Percentiles rank a stretch among this genome's conserved stretches.
phyloP scores from a whole-genome alignment of 2,888 invertebrate genomes.

The Entomobrya multifasciata region DNA sequence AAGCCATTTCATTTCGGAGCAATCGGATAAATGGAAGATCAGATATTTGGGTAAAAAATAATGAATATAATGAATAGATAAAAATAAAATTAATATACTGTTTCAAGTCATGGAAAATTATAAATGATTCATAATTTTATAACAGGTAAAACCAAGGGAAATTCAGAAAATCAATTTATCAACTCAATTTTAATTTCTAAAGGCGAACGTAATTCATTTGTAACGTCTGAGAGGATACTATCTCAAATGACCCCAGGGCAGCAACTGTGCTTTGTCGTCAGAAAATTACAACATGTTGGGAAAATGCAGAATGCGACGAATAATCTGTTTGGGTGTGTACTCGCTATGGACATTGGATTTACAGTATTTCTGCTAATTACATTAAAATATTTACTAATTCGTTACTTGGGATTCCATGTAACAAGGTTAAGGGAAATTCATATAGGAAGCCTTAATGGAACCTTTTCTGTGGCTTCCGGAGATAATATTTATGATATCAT shows the following conservation, averaged over 20 bases:
- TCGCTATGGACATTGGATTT: slow-evolving; percentile 56
- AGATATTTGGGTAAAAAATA: slow-evolving; percentile 49
- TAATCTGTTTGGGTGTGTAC: slow-evolving; percentile 46
- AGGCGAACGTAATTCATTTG: neutral
- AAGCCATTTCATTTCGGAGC: slow-evolving; percentile 3
- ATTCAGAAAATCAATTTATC: neutral
- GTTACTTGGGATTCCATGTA: slow-evolving; percentile 8
- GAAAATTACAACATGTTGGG: slow-evolving; percentile 48
- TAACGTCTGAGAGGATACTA: neutral
- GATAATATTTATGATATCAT: neutral
- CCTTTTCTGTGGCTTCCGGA: neutral
- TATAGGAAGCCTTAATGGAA: neutral
- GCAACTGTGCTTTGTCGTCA: slow-evolving; percentile 50
- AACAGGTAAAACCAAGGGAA: no score
- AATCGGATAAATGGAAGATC: slow-evolving; percentile 44
- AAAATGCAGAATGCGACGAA: slow-evolving; percentile 58
- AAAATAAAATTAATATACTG: no score
- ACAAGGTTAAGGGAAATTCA: neutral
- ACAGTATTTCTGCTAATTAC: slow-evolving; percentile 60
- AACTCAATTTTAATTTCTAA: neutral
- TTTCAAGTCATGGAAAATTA: no score
- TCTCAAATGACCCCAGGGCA: slow-evolving; percentile 47
- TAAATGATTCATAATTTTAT: no score
- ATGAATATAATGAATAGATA: no score
- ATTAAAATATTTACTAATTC: slow-evolving; percentile 54